Evolutionary conservation across 2,888 invertebrate species (phyloP).

Genomic region (Conops quadrifasciatus): DNA sequence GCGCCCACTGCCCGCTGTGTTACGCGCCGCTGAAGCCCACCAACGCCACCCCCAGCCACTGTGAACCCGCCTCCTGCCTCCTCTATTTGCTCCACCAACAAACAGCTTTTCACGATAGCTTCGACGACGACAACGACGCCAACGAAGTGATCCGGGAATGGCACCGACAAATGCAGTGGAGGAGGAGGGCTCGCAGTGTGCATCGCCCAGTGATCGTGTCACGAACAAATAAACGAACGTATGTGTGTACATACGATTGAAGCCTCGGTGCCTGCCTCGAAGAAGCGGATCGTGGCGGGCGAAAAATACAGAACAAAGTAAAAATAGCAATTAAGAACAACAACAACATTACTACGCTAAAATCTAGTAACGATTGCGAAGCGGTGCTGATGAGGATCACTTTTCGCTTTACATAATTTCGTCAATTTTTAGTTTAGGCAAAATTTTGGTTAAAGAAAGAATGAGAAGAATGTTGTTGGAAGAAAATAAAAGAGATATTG

Average conservation of each 20-base stretch:
- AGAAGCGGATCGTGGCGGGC: background rate
- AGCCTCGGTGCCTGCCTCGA: background rate
- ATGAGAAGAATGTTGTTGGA: no score
- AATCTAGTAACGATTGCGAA: no score
- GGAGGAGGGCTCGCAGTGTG: background rate
- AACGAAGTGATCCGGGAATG: background rate
- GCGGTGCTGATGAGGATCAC: no score
- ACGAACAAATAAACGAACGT: conserved; percentile 10
- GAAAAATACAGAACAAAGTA: background rate
- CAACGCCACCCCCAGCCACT: background rate
- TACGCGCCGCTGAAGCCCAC: conserved; percentile 19
- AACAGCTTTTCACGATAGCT: background rate
- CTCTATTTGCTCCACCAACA: background rate
- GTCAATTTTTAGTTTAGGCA: no score
- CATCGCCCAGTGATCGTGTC: background rate
- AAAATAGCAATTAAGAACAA: no score
- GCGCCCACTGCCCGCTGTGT: background rate
- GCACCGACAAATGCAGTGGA: background rate
- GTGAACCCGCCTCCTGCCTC: background rate
- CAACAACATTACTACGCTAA: no score
- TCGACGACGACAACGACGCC: background rate
- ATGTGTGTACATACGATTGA: background rate
- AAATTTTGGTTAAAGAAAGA: no score
- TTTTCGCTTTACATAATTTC: no score
- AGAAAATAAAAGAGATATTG: no score